phyloP scores from a whole-genome alignment of 2,888 invertebrate species.

The Nomada goodeniana region DNA sequence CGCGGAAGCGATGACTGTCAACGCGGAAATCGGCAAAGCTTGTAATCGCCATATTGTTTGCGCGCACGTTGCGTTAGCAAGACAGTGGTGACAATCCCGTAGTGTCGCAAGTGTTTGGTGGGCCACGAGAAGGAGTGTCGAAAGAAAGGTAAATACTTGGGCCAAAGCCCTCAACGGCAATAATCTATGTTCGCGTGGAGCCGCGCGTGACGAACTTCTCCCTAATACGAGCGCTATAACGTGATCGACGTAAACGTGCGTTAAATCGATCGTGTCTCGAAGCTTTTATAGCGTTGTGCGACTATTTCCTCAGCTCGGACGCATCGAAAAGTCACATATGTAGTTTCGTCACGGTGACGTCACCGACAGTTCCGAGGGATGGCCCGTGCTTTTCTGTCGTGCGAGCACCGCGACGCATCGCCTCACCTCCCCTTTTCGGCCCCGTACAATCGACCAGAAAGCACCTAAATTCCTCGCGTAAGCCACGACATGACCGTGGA shows the following conservation, averaged over 20 bases:
- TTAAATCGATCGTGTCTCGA: constrained; percentile 58
- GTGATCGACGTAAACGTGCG: constrained; percentile 53
- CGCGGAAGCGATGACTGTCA: constrained; percentile 76
- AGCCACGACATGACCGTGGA: constrained; percentile 3
- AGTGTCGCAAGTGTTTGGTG: constrained; percentile 46
- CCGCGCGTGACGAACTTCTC: background rate
- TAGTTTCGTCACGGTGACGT: constrained; percentile 62
- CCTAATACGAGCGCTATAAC: background rate
- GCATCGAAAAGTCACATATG: constrained; percentile 33
- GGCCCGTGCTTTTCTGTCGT: constrained; percentile 41
- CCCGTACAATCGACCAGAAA: constrained; percentile 13
- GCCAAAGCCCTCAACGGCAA: background rate
- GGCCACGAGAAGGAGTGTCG: constrained; percentile 44
- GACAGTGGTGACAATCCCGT: constrained; percentile 61
- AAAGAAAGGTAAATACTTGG: constrained; percentile 64
- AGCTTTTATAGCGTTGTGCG: constrained; percentile 29
- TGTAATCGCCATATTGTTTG: constrained; percentile 79
- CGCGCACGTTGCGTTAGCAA: constrained; percentile 74
- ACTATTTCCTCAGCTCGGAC: constrained; percentile 47
- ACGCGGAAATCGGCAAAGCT: constrained; percentile 76
- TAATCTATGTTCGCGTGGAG: background rate
- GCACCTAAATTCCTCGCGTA: constrained; percentile 17
- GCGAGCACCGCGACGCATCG: constrained; percentile 37
- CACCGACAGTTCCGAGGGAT: constrained; percentile 62
- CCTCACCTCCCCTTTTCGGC: constrained; percentile 27